Evolutionary conservation across 2,113 vertebrate genomes (phyloP), one percentile per base, ranked within the genome.

Genomic region (Hemibagrus wyckioides): DNA sequence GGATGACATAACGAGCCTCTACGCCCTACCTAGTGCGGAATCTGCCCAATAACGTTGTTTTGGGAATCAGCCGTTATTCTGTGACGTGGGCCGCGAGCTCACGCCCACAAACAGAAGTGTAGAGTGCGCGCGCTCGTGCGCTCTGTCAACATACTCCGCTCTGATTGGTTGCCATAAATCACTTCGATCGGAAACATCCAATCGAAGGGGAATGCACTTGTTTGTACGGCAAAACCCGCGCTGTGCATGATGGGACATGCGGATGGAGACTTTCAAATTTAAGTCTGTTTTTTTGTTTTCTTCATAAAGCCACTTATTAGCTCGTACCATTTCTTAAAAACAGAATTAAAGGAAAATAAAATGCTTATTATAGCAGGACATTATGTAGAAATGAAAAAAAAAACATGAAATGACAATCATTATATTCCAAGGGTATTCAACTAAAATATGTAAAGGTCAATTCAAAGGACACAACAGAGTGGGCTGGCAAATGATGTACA

Each of bases 11-110:
- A 33, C 8, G 13, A 14, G 2, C 44, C 11, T 4, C 19, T 84
- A 9, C 48, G 33, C 33, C 30, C 52, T 75, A 85, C 54, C 6
- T 59, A 85, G 83, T 57, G 52, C 21, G 9, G 0, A 54, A 6
- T 25, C 44, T 8, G 3, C 11, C 28, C 41, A n/a, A 48, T 5
- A 10, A 33, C 39, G 44, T 21, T 36, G 41, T 36, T 69, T 83
- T 63, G n/a, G 48, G 9, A 69, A 6, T 23, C 86, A 80, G 91
- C 92, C 92, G 91, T 91, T 92, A 90, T 80, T 84, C 28, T 71
- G 69, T 89, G 90, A 89, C 89, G 89, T 86, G 41, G 9, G n/a
- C 63, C 13, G 73, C 56, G 10, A 87, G 17, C 48, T 2, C 87
- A 89, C 91, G 25, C 91, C 92, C 87, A 87, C 81, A 69, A 33